Evolutionary conservation across 2,888 invertebrate genomes (phyloP), one percentile per base, ranked within the genome.

Genomic region (Drosophila prolongata): DNA sequence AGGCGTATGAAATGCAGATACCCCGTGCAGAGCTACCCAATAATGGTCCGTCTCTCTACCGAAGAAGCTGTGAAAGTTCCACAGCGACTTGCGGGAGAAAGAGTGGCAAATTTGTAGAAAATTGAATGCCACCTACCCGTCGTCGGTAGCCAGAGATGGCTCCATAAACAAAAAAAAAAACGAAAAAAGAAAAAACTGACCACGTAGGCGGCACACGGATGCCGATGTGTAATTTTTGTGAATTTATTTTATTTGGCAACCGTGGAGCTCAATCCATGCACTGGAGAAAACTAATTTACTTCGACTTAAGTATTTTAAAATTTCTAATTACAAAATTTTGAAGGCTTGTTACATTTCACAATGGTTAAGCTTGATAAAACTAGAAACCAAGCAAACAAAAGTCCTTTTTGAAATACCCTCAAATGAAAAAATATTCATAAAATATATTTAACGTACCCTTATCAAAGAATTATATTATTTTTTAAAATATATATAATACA

Each of bases 61-160:
- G 85, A 87, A 88, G 85, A 87, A 86, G 85, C 85, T 88, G 85
- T 86, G 89, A 86, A 86, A 86, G 85, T 77, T 76, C 76, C 71
- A 73, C 54, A 38, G 69, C 69, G 68, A 65, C 40, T 34, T 2
- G 64, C 76, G 79, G n/a, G n/a, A n/a, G n/a, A n/a, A n/a, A n/a
- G n/a, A n/a, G n/a, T n/a, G n/a, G n/a, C n/a, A n/a, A n/a, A n/a
- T n/a, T n/a, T n/a, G n/a, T n/a, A n/a, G n/a, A n/a, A n/a, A 84
- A 87, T 83, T 87, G 74, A 85, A 79, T 79, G 77, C 64, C 70
- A 75, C 73, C 75, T 72, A 71, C 62, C 78, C 56, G 68, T 54
- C 64, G 70, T 56, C 65, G 57, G 54, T 52, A 69, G 69, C 58
- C 49, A 35, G 49, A 53, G 52, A 61, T 53, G 49, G 30, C 49